Evolutionary conservation across 2,113 vertebrate species (phyloP).

Genomic region (Craseonycteris thonglongyai): DNA sequence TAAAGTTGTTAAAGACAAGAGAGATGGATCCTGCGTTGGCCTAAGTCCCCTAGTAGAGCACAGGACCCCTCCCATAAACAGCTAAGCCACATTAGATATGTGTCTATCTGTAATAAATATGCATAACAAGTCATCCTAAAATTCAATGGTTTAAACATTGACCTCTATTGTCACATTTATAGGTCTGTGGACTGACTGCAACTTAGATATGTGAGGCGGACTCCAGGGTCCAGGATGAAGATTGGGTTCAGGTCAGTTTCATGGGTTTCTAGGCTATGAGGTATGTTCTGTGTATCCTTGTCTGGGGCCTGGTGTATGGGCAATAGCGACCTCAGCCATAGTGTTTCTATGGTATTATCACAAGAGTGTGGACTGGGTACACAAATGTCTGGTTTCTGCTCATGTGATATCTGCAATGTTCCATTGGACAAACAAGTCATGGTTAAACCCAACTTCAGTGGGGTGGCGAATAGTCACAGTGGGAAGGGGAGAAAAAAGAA

Average conservation of each 20-base stretch:
- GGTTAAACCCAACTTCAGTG: neutral
- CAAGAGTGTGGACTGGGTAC: neutral
- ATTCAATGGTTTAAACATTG: neutral
- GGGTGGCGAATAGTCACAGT: neutral
- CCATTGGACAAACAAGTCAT: neutral
- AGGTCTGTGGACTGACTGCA: neutral
- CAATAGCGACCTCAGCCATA: neutral
- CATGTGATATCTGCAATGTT: neutral
- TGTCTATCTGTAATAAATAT: neutral
- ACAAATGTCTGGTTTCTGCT: neutral
- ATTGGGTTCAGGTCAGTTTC: neutral
- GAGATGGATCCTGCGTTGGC: neutral
- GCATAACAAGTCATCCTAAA: neutral
- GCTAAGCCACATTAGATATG: neutral
- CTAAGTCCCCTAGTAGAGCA: neutral
- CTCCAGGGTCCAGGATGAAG: neutral
- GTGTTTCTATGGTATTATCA: neutral
- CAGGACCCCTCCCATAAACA: neutral
- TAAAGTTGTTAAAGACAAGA: neutral
- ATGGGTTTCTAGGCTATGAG: neutral
- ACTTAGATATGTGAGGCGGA: neutral
- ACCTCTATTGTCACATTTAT: neutral
- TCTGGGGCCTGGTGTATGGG: neutral
- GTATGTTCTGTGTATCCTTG: accelerated
- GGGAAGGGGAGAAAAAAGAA: neutral